Evolutionary conservation across 2,113 vertebrate genomes (phyloP), one percentile per base, ranked within the genome.

Genomic region (Anolis sagrei): DNA sequence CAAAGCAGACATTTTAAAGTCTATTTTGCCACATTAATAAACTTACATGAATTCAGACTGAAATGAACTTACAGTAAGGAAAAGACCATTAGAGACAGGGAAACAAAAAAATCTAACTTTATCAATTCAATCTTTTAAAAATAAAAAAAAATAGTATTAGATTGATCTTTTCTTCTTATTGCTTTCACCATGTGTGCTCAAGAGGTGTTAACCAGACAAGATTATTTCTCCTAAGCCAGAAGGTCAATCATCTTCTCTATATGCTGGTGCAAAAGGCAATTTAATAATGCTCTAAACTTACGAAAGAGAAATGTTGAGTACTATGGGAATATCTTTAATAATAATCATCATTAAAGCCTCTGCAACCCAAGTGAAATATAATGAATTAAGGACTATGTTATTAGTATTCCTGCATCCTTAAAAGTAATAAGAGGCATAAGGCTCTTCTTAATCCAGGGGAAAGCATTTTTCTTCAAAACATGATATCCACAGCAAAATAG

Each of bases 161-260:
- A 48, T 34, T 76, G 72, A 82, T 1, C 58, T 51, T 81, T 86
- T 0, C 73, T 58, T 7, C 13, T 73, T 61, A 1, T 29, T 51
- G 5, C 9, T 91, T 89, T 81, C 32, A 23, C 70, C 49, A 62
- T 51, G 25, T 64, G 39, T 36, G 44, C 64, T 83, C 23, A 39
- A 68, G 36, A 61, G 66, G 54, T 7, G 5, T 4, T 44, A 83
- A 23, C 64, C 34, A 9, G 0, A 6, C 23, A 0, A n/a, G 69
- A 75, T 83, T 64, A 9, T 14, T 39, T 83, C 89, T 92, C 2
- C 5, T 23, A 39, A 81, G 36, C 2, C 73, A 74, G 36, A 83
- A 81, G 0, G 76, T 84, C 54, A 75, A 58, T 14, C 5, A 29
- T 32, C 23, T 2, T 64, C 36, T 72, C 6, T 16, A 32, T 68